A percentile compares a stretch with the other conserved stretches of the same genome.
Evolutionary conservation across 2,113 vertebrate species (phyloP).

Genomic region (Proteles cristata): DNA sequence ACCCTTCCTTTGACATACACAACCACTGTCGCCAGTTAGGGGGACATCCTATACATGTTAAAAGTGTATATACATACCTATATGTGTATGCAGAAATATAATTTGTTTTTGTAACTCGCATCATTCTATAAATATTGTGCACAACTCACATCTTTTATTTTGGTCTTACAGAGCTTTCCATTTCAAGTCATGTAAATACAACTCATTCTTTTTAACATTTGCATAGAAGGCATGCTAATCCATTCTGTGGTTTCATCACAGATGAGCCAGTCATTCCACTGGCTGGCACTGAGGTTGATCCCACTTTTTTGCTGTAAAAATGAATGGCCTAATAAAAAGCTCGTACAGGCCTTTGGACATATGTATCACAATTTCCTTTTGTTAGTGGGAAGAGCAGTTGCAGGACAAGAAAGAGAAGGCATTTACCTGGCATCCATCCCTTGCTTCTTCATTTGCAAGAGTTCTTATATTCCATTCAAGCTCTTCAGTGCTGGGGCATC

Average conservation of each 20-base stretch:
- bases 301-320: conserved; percentile 34
- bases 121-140: neutral
- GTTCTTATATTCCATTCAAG: neutral
- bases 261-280: conserved; percentile 18
- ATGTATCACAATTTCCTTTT: neutral
- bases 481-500: neutral
- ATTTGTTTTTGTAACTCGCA: neutral
- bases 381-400: neutral
- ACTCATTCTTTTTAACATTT: conserved; percentile 35
- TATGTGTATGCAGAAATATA: neutral
- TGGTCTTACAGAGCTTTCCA: neutral
- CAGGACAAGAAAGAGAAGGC: neutral
- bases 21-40: neutral
- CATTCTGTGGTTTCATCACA: conserved; percentile 22
- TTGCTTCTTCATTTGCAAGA: neutral
- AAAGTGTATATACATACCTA: neutral
- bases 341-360: neutral
- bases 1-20: neutral
- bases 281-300: neutral
- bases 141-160: neutral
- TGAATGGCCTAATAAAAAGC: neutral
- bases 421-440: neutral
- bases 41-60: neutral
- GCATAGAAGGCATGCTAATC: neutral
- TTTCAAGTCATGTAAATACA: neutral